Conservation (phyloP, 1,140 invertebrate species). For the Zaprionus lachaisei region DNA sequence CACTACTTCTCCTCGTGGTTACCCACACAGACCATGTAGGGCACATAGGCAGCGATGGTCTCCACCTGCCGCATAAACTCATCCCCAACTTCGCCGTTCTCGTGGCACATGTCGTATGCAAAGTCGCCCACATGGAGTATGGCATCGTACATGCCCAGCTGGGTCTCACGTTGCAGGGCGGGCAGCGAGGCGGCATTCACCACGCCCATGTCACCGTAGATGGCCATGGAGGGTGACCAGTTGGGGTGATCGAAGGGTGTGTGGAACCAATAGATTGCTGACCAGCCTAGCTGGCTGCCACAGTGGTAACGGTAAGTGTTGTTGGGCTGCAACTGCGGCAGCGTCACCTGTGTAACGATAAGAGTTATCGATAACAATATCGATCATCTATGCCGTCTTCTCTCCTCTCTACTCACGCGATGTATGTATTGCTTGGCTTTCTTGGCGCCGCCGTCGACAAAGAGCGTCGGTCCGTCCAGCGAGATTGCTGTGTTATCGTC, state of each 20-base stretch:
- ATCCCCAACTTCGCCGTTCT: conserved; percentile 92
- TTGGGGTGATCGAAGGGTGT: conserved; percentile 87
- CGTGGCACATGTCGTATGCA: conserved; percentile 96
- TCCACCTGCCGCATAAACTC: conserved; percentile 96
- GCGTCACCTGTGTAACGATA: conserved; percentile 85
- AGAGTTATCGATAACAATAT: neutral
- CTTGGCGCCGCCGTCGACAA: conserved; percentile 91
- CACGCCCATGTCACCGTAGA: conserved; percentile 97
- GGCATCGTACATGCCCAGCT: conserved; percentile 92
- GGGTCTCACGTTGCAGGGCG: conserved; percentile 92
- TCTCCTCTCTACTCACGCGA: conserved; percentile 86
- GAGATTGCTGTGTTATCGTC: conserved; percentile 85
- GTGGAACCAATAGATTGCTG: conserved; percentile 90
- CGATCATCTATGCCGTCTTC: neutral
- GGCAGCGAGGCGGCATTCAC: conserved; percentile 94
- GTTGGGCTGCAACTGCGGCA: conserved; percentile 87
- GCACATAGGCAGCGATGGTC: conserved; percentile 93
- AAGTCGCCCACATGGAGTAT: conserved; percentile 98
- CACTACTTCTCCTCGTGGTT: conserved; percentile 95
- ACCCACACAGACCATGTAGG: conserved; percentile 96
- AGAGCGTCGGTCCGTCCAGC: conserved; percentile 83
- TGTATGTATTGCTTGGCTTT: conserved; percentile 93
- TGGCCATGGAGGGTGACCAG: conserved; percentile 92
- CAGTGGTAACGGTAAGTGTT: conserved; percentile 92
- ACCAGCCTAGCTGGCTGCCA: conserved; percentile 93